Base-by-base conservation (phyloP, 64 coral and sea anemone genomes). In the Porites lutea region DNA sequence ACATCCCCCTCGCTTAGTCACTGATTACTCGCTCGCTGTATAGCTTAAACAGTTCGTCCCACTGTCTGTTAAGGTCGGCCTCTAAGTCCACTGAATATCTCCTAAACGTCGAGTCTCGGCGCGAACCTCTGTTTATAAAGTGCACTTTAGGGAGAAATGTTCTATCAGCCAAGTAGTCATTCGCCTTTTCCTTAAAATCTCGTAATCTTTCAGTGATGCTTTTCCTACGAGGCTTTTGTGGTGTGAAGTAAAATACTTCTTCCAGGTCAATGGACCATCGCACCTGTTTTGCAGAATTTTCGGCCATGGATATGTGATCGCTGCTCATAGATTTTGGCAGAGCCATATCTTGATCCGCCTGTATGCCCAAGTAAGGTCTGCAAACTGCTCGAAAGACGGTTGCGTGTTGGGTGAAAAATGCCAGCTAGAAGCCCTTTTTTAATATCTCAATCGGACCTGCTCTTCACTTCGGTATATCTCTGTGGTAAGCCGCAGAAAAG, bases 401-500 rank as follows among this genome's bases (percentile, higher is more conserved):
- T 76, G 73, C 73, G 73, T 76, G 73, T 76, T 15, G 4, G 18
- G 45, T 2, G 45, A 45, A 8, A 15, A 37, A 37, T 37, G 27
- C 73, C 48, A 48, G 71, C 43, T 76, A 19, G 4, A 76, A 57
- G 70, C 19, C 19, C 62, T 18, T 37, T 37, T 9, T 47, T n/a
- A 65, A 69, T 84, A 68, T 23, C 47, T 48, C n/a, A 14, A 18
- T 83, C 18, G 65, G 48, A 84, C 63, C 46, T 10, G 65, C 49
- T 52, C 73, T 76, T 76, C 62, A 68, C 51, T 69, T 84, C 62
- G 59, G 81, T 69, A 84, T 54, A 13, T 69, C 23, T n/a, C 19
- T 84, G 63, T 68, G 81, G 81, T 67, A 51, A 69, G 81, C 81
- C 81, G 63, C 81, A 84, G 81, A 63, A 47, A 84, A 68, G 49